These are phyloP conservation scores for Apogon talboti DNA, from an alignment of 2,797 vertebrate species.

Conservation along the genomic window DNA sequence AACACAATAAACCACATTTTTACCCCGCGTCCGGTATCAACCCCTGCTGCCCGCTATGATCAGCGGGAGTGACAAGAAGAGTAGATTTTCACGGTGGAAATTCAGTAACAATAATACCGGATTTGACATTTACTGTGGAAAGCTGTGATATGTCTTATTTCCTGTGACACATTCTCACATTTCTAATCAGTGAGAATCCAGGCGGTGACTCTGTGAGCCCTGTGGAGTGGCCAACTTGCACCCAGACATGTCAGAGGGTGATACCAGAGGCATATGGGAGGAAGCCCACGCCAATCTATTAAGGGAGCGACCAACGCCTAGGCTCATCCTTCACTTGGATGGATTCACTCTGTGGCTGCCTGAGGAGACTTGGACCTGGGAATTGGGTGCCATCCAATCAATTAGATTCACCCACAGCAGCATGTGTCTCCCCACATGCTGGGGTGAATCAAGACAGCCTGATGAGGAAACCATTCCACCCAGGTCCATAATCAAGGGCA, in stretches of 20 bases:
- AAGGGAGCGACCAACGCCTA: slow-evolving; percentile 63
- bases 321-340: slow-evolving; percentile 80
- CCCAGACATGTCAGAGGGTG: slow-evolving; percentile 61
- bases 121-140: slow-evolving; percentile 20
- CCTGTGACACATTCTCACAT: slow-evolving; percentile 33
- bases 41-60: slow-evolving; percentile 12
- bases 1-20: not conserved
- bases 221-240: slow-evolving; percentile 52
- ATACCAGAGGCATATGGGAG: slow-evolving; percentile 72
- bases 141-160: slow-evolving; percentile 8
- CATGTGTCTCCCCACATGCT: slow-evolving; percentile 79
- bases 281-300: slow-evolving; percentile 75
- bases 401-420: slow-evolving; percentile 82
- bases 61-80: not conserved
- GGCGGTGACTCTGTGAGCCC: slow-evolving; percentile 44
- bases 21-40: not conserved
- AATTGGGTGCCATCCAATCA: slow-evolving; percentile 83
- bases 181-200: slow-evolving; percentile 45
- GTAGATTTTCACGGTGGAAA: not conserved
- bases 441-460: slow-evolving; percentile 78
- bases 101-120: not conserved
- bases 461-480: slow-evolving; percentile 78
- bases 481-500: slow-evolving; percentile 81
- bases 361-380: slow-evolving; percentile 78
- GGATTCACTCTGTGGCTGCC: slow-evolving; percentile 75